Base-by-base conservation (phyloP, 2,113 vertebrate species). In the Pelmatolapia mariae region DNA sequence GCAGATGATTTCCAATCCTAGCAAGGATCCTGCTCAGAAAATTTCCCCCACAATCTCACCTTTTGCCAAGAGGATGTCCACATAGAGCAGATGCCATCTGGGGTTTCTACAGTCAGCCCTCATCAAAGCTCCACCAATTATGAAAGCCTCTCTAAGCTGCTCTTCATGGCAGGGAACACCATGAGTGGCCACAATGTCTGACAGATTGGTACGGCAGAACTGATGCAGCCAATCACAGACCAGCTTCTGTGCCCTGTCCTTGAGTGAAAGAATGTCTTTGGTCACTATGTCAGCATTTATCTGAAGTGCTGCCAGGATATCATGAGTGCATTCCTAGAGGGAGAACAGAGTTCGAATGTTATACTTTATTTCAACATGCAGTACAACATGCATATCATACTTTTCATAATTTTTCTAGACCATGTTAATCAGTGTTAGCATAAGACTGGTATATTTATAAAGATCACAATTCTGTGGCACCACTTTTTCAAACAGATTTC, bases 191-290 rank as follows among this genome's bases (percentile, higher is more conserved):
- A 96, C 76, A 36, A 89, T 84, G 45, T 96, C 93, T 7, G 91
- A 93, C 86, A 99, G 93, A 1, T 10, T 86, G 11, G 82, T 86
- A 53, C 92, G 96, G 94, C 97, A 97, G 26, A 92, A 94, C 83
- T 97, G 94, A 36, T 97, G 95, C 89, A 99, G 96, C 97, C 98
- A 98, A 40, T 95, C 96, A 12, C 96, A 95, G 76, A 98, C 85
- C 73, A 97, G 84, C 2, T 81, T 86, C 73, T 84, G 96, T 40
- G 97, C 95, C 83, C 97, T 96, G 2, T 90, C 96, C 94, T 97
- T 98, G 88, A 99, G 94, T 2, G 97, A 96, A 57, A 96, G 66
- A 83, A 99, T 96, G 93, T 97, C 97, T 61, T 94, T 93, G 87
- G 96, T 94, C 36, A 96, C 97, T 1, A 89, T 84, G 26, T 88